Percentiles rank a stretch among this genome's conserved stretches.
phyloP scores from a whole-genome alignment of 2,113 vertebrate genomes.

The Syngnathus scovelli region DNA sequence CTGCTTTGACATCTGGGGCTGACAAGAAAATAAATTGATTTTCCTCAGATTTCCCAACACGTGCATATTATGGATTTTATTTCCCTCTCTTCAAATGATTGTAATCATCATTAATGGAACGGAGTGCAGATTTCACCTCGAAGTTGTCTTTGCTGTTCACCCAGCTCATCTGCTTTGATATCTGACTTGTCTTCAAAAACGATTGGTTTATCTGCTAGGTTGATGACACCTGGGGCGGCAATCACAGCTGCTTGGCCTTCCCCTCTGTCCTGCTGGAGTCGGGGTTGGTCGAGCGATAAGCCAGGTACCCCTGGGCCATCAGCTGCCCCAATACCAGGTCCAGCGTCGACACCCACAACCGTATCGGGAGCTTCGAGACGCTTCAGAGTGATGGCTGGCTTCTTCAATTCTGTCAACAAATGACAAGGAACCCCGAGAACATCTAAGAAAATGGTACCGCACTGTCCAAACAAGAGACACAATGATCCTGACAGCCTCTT shows the following conservation, averaged over 20 bases:
- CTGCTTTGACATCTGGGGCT: slow-evolving; percentile 64
- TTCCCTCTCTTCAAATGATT: neutral
- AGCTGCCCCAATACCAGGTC: slow-evolving; percentile 44
- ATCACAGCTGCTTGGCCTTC: slow-evolving; percentile 33
- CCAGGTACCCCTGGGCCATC: slow-evolving; percentile 51
- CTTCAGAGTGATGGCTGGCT: slow-evolving; percentile 69
- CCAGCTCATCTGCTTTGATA: slow-evolving; percentile 70
- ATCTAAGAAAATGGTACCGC: neutral
- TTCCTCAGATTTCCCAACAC: neutral
- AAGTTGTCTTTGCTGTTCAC: slow-evolving; percentile 66
- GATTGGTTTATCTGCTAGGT: slow-evolving; percentile 56
- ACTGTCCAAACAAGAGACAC: neutral
- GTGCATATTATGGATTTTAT: neutral
- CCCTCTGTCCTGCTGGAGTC: slow-evolving; percentile 56
- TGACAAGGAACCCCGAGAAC: neutral
- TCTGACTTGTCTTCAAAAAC: slow-evolving; percentile 66
- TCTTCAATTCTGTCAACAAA: slow-evolving; percentile 65
- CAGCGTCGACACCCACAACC: slow-evolving; percentile 39
- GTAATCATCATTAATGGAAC: neutral
- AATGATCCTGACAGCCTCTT: neutral
- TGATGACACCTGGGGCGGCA: slow-evolving; percentile 19
- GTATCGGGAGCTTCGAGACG: slow-evolving; percentile 46
- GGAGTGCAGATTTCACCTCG: slow-evolving; percentile 46
- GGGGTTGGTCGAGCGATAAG: slow-evolving; percentile 59
- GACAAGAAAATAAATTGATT: slow-evolving; percentile 3